A percentile compares a stretch with the other conserved stretches of the same genome.
Conservation (phyloP, 2,797 vertebrate genomes). For the Pangasius mekongensis region DNA sequence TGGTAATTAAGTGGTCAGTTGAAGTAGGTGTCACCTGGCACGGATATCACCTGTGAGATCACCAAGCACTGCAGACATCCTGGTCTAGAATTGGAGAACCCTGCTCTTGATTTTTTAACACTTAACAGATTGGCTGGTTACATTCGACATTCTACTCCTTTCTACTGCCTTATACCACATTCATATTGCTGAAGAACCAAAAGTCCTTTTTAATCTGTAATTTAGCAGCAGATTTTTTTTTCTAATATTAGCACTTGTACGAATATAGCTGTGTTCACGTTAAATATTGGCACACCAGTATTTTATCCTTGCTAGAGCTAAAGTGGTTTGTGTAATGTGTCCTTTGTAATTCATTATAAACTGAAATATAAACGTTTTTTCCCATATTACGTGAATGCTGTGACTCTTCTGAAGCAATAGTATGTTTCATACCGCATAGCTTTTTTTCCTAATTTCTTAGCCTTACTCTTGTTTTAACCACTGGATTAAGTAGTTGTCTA, state of each 20-base stretch:
- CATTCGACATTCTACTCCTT: background rate
- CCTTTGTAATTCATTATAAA: background rate
- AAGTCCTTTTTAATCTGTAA: background rate
- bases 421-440: background rate
- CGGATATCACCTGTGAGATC: background rate
- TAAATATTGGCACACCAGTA: background rate
- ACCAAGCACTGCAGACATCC: background rate
- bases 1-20: background rate
- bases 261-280: background rate
- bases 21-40: background rate
- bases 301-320: background rate
- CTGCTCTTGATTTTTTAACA: background rate
- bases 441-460: too few species aligned
- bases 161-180: background rate
- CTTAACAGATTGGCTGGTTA: background rate
- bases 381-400: background rate
- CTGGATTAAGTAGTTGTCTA: background rate
- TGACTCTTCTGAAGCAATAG: background rate
- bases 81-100: background rate
- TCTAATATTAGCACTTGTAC: background rate
- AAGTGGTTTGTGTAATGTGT: background rate
- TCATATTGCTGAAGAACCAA: background rate
- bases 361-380: background rate
- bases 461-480: background rate
- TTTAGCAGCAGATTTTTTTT: background rate